Evolutionary conservation across 2,888 invertebrate species (phyloP).

Genomic region (Orchestes rusci): DNA sequence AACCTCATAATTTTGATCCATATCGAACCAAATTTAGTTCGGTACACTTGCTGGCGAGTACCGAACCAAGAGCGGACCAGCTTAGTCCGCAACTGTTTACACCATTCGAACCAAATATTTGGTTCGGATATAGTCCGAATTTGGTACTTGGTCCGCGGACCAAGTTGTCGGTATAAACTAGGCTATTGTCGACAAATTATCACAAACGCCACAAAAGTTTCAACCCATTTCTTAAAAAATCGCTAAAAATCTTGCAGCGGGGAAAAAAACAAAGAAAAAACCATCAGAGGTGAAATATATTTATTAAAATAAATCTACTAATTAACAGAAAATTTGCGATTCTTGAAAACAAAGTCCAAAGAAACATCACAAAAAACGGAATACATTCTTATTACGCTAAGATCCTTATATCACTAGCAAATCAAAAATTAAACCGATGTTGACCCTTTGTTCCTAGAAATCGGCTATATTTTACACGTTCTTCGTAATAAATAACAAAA

Average conservation of each 20-base stretch:
- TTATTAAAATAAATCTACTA: slow-evolving; percentile 23
- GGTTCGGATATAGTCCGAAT: too few species aligned
- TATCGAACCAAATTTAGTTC: too few species aligned
- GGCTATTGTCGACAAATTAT: too few species aligned
- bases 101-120: too few species aligned
- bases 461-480: slow-evolving; percentile 11
- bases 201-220: too few species aligned
- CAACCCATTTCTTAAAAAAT: too few species aligned
- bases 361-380: slow-evolving; percentile 19
- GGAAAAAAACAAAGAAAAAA: background rate
- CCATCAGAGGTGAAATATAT: slow-evolving; percentile 22
- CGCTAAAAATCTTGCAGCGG: background rate
- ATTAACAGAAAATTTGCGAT: slow-evolving; percentile 22
- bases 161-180: too few species aligned
- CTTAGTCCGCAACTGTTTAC: too few species aligned
- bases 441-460: slow-evolving; percentile 19
- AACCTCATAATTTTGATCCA: too few species aligned
- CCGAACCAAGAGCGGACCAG: too few species aligned
- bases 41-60: too few species aligned
- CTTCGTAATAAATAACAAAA: slow-evolving; percentile 28
- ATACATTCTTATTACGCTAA: slow-evolving; percentile 10
- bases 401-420: slow-evolving; percentile 12
- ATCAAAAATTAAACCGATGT: slow-evolving; percentile 2
- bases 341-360: slow-evolving; percentile 18
- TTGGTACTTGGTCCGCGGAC: too few species aligned